A percentile compares a stretch with the other conserved stretches of the same genome.
These are phyloP conservation scores for Lycaon pictus DNA, from an alignment of 2,113 vertebrate species.

Conservation along the genomic window DNA sequence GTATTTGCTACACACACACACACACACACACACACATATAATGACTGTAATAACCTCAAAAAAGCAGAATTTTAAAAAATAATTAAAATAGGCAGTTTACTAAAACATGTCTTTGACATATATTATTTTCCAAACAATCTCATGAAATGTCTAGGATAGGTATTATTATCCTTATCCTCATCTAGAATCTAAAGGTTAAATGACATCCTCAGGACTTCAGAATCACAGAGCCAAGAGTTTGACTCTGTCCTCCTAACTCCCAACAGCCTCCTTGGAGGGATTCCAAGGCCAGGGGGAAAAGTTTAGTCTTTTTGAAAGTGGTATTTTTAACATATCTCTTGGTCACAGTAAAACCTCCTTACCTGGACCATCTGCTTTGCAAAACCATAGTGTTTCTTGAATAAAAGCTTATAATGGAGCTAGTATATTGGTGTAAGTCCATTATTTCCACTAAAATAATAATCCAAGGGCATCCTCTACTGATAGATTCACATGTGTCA, in stretches of 20 bases:
- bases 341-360: background rate
- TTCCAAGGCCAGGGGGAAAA: background rate
- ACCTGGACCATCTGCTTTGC: background rate
- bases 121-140: background rate
- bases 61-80: background rate
- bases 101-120: background rate
- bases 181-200: background rate
- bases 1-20: too few relatives aligned
- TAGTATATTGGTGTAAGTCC: background rate
- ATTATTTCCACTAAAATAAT: background rate
- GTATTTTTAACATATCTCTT: background rate
- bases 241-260: background rate
- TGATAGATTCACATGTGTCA: background rate
- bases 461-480: background rate
- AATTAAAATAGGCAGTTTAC: background rate
- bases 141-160: background rate
- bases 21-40: too few relatives aligned
- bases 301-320: background rate
- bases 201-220: background rate
- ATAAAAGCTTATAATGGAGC: background rate
- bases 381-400: background rate
- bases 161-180: background rate
- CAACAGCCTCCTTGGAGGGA: background rate
- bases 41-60: background rate
- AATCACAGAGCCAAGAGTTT: background rate